Evolutionary conservation across 2,113 vertebrate genomes (phyloP).

Genomic region (Otocyon megalotis): DNA sequence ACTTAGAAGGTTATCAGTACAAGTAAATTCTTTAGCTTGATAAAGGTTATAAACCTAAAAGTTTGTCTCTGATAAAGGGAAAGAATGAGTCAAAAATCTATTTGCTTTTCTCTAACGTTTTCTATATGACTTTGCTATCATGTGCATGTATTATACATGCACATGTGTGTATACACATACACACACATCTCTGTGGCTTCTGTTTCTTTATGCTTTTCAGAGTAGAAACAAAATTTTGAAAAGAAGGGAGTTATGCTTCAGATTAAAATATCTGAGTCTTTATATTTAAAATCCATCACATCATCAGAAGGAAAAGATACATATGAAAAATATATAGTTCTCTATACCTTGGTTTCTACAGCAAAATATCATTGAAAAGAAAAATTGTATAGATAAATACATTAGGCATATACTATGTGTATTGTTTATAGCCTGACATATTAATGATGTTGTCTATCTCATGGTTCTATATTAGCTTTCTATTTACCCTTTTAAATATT

Average conservation of each 20-base stretch:
- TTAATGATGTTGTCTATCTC: background rate
- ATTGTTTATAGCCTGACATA: background rate
- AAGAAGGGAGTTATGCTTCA: background rate
- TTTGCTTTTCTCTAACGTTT: background rate
- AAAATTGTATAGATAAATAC: conserved; percentile 29
- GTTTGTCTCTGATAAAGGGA: background rate
- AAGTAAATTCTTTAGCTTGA: background rate
- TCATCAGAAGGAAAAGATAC: background rate
- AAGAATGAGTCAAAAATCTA: background rate
- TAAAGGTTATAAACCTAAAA: background rate
- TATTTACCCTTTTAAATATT: conserved; percentile 2
- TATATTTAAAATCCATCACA: conserved; percentile 31
- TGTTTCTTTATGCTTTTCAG: background rate
- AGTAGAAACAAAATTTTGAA: background rate
- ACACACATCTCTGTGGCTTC: background rate
- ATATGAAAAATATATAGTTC: background rate
- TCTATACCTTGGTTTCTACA: background rate
- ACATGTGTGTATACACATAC: background rate
- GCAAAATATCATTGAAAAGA: background rate
- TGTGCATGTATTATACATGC: background rate
- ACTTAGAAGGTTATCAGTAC: background rate
- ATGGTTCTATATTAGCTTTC: background rate
- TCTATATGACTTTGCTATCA: background rate
- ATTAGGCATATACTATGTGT: background rate
- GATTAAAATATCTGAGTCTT: background rate